phyloP scores from a whole-genome alignment of 2,888 invertebrate genomes.

The Lysandra bellargus region DNA sequence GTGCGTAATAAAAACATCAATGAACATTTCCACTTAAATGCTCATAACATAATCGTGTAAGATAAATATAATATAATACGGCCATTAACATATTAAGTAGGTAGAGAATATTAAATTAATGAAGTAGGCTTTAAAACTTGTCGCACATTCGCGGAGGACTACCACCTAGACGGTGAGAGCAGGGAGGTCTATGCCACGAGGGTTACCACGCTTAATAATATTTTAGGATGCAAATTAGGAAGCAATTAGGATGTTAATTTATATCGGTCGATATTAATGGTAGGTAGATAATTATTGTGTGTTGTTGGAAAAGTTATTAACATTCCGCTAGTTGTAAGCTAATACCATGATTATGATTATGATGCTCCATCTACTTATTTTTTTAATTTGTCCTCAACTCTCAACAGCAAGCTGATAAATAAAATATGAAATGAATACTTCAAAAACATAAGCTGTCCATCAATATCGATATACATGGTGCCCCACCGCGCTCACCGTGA shows the following conservation, averaged over 20 bases:
- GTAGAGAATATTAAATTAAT: constrained; percentile 23
- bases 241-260: no score
- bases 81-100: constrained; percentile 27
- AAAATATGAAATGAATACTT: not conserved
- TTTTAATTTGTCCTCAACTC: no score
- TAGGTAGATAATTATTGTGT: no score
- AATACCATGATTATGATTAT: no score
- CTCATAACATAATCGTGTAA: constrained; percentile 14
- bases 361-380: no score
- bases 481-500: constrained; percentile 47
- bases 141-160: constrained; percentile 33
- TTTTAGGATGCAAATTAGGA: not conserved
- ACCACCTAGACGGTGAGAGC: constrained; percentile 38
- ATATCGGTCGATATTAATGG: no score
- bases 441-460: not conserved
- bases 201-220: not conserved
- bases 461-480: not conserved
- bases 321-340: no score
- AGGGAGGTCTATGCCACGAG: constrained; percentile 49
- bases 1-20: constrained; percentile 4
- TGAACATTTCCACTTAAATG: constrained; percentile 23
- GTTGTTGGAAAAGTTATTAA: no score
- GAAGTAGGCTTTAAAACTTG: constrained; percentile 32
- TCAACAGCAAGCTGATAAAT: not conserved
- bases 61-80: constrained; percentile 20